Evolutionary conservation across 2,888 invertebrate genomes (phyloP).

Genomic region (Plebejus argus): DNA sequence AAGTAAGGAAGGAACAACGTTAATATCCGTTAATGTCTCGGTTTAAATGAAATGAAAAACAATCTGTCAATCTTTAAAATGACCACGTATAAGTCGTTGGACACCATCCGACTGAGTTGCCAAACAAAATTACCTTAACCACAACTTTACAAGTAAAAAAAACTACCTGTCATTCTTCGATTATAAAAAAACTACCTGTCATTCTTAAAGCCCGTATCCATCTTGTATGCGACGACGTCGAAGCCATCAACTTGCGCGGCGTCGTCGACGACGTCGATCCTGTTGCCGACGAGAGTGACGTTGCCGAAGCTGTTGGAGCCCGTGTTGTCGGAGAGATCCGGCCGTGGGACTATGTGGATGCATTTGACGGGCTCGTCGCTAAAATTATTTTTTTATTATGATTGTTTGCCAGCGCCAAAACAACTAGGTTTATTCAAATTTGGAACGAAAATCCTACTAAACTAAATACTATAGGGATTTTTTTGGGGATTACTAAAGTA

Average conservation of each 20-base stretch:
- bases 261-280: constrained; percentile 86
- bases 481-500: too few species aligned
- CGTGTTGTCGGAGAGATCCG: constrained; percentile 60
- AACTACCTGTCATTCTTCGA: constrained; percentile 67
- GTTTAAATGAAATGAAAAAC: too few species aligned
- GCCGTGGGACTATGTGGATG: constrained; percentile 53
- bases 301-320: constrained; percentile 88
- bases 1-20: too few species aligned
- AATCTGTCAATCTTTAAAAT: too few species aligned
- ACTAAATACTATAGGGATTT: too few species aligned
- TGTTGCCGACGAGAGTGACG: constrained; percentile 91
- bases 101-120: too few species aligned
- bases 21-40: too few species aligned
- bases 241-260: constrained; percentile 65
- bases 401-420: not conserved
- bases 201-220: constrained; percentile 77
- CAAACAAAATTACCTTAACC: too few species aligned
- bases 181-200: constrained; percentile 58
- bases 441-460: too few species aligned
- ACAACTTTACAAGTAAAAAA: not conserved
- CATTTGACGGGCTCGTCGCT: constrained; percentile 65
- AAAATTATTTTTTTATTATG: not conserved
- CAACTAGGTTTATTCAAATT: too few species aligned
- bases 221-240: constrained; percentile 84
- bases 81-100: too few species aligned